A percentile compares a stretch with the other conserved stretches of the same genome.
These are phyloP conservation scores for Grus americana DNA, from an alignment of 2,113 vertebrate genomes.

Conservation along the genomic window DNA sequence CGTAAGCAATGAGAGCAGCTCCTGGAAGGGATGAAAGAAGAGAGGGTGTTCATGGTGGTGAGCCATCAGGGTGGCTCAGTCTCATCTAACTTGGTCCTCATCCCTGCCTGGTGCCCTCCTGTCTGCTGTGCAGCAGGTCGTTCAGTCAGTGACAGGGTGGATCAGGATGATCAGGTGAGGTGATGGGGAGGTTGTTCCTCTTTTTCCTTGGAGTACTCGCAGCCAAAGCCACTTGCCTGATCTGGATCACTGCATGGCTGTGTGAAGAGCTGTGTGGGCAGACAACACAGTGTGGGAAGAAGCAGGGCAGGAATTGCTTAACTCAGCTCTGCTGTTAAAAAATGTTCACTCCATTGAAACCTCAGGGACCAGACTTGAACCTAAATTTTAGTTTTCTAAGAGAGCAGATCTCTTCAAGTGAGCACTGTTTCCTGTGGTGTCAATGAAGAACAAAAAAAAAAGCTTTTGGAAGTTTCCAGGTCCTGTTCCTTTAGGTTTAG, in stretches of 20 bases:
- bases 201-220: neutral
- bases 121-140: neutral
- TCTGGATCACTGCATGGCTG: fast-evolving
- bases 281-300: neutral
- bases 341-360: fast-evolving
- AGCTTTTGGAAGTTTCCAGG: neutral
- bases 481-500: neutral
- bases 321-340: neutral
- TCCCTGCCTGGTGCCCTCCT: neutral
- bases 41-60: neutral
- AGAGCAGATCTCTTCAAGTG: neutral
- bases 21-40: neutral
- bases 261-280: neutral
- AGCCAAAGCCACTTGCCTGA: neutral
- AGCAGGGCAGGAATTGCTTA: neutral
- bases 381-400: neutral
- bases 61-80: neutral
- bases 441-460: neutral
- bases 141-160: neutral
- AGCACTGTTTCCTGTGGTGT: neutral
- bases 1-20: fast-evolving
- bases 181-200: neutral
- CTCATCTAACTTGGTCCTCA: neutral
- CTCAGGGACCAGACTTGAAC: neutral
- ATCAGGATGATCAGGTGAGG: neutral